Base-by-base conservation (phyloP, 53 echinoderm and acorn worm genomes). In the Glandiceps talaboti region DNA sequence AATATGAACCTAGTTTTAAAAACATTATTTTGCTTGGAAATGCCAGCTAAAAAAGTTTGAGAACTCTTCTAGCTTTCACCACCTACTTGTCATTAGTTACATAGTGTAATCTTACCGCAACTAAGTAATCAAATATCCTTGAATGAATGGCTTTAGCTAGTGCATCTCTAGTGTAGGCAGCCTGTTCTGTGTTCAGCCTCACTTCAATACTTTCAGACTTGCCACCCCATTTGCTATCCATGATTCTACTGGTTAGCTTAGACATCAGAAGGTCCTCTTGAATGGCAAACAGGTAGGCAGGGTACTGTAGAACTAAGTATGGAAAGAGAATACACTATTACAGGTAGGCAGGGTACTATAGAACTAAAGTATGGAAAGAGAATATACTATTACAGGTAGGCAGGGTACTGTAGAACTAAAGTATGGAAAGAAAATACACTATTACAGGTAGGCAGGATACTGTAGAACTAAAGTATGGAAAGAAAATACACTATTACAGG, bases 161-260 rank as follows among this genome's bases (percentile, higher is more conserved):
- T 28, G 99, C 99, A 30, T 99, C 99, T 29, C 99, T 87, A 76
- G 99, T 94, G 31, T 99, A 88, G 0, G 83, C 82, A 0, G 99
- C 93, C 80, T 99, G 99, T 32, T 94, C 99, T 14, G 89, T 85
- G 81, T 99, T 99, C 29, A 99, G 72, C 0, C 89, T 99, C 32
- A 99, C 93, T 78, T 99, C 85, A 30, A 99, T 91, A 1, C 88
- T 87, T 73, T 99, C 99, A 1, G 89, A 77, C 83, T 99, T 83
- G 25, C 93, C 99, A 28, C 99, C 99, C 97, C 99, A 99, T 76
- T 94, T 97, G 79, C 93, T 94, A 88, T 99, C 99, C 88, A 97
- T 90, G 79, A 88, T 81, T 31, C 99, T 87, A 73, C 99, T 99
- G 75, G 88, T 93, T 82, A 97, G 81, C 80, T 97, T 97, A 76